Percentiles rank a stretch among this genome's conserved stretches.
Evolutionary conservation across 2,888 invertebrate species (phyloP).

Genomic region (Lasioglossum morio): DNA sequence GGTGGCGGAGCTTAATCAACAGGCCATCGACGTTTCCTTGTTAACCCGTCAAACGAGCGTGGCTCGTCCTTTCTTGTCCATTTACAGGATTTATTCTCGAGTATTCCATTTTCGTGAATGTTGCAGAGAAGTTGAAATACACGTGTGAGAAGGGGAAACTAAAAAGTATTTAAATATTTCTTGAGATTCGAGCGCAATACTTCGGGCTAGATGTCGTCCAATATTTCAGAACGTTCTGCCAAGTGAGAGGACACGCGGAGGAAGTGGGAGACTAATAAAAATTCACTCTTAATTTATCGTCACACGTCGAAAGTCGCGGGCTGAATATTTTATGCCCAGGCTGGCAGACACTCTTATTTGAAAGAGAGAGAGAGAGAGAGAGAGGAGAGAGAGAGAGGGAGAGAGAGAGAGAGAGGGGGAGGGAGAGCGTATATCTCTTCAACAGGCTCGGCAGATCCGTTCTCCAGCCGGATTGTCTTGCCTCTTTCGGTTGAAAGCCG

Average conservation of each 20-base stretch:
- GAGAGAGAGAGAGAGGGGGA: not conserved
- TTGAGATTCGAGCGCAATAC: not conserved
- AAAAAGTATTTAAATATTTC: not conserved
- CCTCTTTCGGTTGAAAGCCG: slow-evolving; percentile 15
- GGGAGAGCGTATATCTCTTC: slow-evolving; percentile 10
- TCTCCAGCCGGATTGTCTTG: slow-evolving; percentile 6
- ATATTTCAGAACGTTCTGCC: not conserved
- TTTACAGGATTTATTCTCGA: not conserved
- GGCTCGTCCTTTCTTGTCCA: not conserved
- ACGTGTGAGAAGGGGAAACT: not conserved
- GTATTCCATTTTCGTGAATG: not conserved
- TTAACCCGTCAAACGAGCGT: slow-evolving; percentile 1
- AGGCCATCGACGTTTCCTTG: slow-evolving; percentile 13
- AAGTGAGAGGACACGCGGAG: not conserved
- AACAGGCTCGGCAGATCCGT: slow-evolving; percentile 3
- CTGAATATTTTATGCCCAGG: slow-evolving; percentile 29
- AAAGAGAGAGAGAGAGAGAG: not conserved
- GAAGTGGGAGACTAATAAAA: not conserved
- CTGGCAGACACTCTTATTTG: slow-evolving; percentile 12
- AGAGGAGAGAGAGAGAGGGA: not conserved
- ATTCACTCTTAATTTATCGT: slow-evolving; percentile 31
- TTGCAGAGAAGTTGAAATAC: not conserved
- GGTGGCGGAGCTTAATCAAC: slow-evolving; percentile 7
- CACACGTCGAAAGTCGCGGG: slow-evolving; percentile 10
- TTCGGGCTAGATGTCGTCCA: not conserved